phyloP scores from a whole-genome alignment of 2,113 vertebrate species.

The Mesoclemmys tuberculata region DNA sequence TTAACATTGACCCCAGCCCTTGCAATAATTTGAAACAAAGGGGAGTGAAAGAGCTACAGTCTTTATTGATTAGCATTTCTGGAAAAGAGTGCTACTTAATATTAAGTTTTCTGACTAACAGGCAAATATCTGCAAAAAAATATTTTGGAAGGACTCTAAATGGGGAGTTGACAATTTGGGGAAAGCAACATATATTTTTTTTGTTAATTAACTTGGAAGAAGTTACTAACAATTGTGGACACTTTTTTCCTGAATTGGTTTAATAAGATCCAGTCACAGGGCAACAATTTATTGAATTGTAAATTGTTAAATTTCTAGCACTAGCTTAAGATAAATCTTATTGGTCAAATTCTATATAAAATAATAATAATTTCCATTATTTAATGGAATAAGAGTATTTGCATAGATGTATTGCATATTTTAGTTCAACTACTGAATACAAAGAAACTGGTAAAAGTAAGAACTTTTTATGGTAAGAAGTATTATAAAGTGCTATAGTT shows the following conservation, averaged over 20 bases:
- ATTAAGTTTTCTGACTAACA: background rate
- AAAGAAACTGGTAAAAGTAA: background rate
- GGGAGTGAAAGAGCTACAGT: fast-evolving
- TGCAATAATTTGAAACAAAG: background rate
- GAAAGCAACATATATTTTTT: background rate
- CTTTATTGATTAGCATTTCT: background rate
- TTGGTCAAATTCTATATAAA: background rate
- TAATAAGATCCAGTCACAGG: background rate
- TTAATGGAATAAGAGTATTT: background rate
- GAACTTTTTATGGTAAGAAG: background rate
- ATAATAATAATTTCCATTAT: background rate
- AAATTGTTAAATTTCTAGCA: background rate
- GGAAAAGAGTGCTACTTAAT: background rate
- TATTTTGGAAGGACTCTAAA: background rate
- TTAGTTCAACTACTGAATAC: background rate
- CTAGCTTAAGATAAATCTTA: background rate
- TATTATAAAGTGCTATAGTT: background rate
- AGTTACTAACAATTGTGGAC: background rate
- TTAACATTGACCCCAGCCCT: background rate
- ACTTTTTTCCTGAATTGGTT: background rate
- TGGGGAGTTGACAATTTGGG: background rate
- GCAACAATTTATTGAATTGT: background rate
- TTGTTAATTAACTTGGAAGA: background rate
- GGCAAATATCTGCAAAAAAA: background rate
- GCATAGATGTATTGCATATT: background rate